Evolutionary conservation across 1,140 invertebrate genomes (phyloP).

Genomic region (Diorhabda elongata): DNA sequence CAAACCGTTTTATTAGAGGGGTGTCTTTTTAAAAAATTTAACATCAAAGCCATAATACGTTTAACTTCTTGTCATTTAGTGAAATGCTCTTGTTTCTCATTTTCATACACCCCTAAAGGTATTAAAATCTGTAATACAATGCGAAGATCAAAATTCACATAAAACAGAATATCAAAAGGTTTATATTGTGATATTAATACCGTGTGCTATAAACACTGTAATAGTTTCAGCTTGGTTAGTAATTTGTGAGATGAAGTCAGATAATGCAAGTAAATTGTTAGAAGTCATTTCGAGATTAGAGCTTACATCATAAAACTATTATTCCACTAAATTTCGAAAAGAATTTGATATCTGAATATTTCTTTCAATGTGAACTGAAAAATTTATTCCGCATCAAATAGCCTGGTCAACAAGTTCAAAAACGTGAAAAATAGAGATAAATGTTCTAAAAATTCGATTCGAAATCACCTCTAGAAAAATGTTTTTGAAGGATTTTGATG

Average conservation of each 20-base stretch:
- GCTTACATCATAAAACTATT: neutral
- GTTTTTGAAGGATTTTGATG: too few relatives aligned
- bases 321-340: too few relatives aligned
- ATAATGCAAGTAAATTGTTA: constrained; percentile 1
- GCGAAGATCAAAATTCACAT: constrained; percentile 10
- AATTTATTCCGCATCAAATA: too few relatives aligned
- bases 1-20: constrained; percentile 11
- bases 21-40: constrained; percentile 12
- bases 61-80: constrained; percentile 14
- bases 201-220: constrained; percentile 12
- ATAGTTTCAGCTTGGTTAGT: neutral
- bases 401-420: too few relatives aligned
- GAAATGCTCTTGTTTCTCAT: constrained; percentile 4
- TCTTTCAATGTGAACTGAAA: too few relatives aligned
- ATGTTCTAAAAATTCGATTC: too few relatives aligned
- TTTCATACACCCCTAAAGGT: constrained; percentile 10
- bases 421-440: too few relatives aligned
- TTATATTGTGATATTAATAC: constrained; percentile 6
- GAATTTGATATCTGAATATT: too few relatives aligned
- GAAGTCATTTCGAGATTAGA: neutral
- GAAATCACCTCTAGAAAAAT: too few relatives aligned
- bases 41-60: constrained; percentile 10
- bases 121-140: constrained; percentile 15
- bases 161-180: constrained; percentile 10
- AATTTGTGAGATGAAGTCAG: constrained; percentile 6